Base-by-base conservation (phyloP, 2,113 vertebrate species). In the Anguilla rostrata region DNA sequence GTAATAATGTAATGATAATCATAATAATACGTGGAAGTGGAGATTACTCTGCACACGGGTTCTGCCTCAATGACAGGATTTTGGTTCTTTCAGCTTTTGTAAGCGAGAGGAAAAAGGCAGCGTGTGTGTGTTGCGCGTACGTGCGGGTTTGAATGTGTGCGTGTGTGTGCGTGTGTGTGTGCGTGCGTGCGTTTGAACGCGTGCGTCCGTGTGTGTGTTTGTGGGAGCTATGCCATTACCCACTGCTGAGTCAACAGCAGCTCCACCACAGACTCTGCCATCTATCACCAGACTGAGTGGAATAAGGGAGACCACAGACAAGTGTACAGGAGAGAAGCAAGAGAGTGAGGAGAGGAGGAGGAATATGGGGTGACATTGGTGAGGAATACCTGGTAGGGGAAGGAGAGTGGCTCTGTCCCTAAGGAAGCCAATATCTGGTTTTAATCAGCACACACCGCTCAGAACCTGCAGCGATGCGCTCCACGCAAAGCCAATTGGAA, bases 401-500 rank as follows among this genome's bases (percentile, higher is more conserved):
- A 56, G n/a, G 20, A 83, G 40, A 56, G 80, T 11, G 26, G 82
- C 66, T n/a, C 22, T 6, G 71, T n/a, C 4, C 4, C 22, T 0
- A 15, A 83, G 75, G 56, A 46, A 82, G 14, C 20, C 8, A 80
- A 41, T 26, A 49, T 82, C 81, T 81, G 83, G 34, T n/a, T 90
- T 90, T 92, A 92, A 92, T 93, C 87, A 88, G 41, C 78, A 84
- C 83, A 92, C 90, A 92, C 93, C 86, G 85, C 84, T 63, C 87
- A 49, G 78, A 1, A 63, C 26, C 90, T 53, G 81, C 84, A 88
- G 88, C 87, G 0, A 78, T 86, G 86, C 20, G 75, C 81, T 82
- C 89, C 88, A 84, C 87, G 90, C 85, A 90, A 92, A 90, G 90
- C 88, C 89, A 93, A 94, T 90, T 92, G 89, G 91, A 90, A 91